Base-by-base conservation (phyloP, 2,113 vertebrate genomes). In the Cheirogaleus medius region DNA sequence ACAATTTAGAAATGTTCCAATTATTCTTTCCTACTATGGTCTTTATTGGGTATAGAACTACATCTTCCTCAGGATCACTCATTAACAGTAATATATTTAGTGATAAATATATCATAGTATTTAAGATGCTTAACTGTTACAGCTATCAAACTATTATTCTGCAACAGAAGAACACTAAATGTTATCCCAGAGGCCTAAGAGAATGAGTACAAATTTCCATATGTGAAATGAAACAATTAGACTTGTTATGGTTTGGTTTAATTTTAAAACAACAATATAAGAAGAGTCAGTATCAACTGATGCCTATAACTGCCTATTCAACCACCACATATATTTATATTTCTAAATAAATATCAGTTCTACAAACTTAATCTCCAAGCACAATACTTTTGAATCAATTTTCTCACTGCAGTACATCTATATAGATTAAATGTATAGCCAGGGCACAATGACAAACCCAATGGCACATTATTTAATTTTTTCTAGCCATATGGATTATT, bases 71-170 rank as follows among this genome's bases (percentile, higher is more conserved):
- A 11, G 13, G 42, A 68, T 87, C 52, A 56, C 34, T 78, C 8
- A 82, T 77, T 37, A 71, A 39, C 49, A 90, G 21, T 13, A 92
- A 92, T 69, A 73, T 74, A 74, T 74, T 90, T 92, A 91, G 25
- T 3, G 39, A 90, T 77, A 32, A 85, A 82, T 77, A 54, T 56
- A 21, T 56, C 21, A 56, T 11, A 90, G n/a, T 83, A 66, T 73
- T 44, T n/a, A 69, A 94, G 34, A 95, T 17, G n/a, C 2, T 93
- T 89, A 78, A 54, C 47, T 87, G 14, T 64, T 95, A 56, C n/a
- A 96, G 23, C 21, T 90, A 58, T 54, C 66, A 74, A 95, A 63
- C 6, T 90, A 49, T 47, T 96, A 63, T 74, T 88, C 52, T 95
- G 7, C 23, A 87, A 85, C 15, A 84, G 32, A 27, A 89, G 25